These are phyloP conservation scores for Yoshiicerus persimilis DNA, from an alignment of 1,140 invertebrate genomes.

Conservation along the genomic window DNA sequence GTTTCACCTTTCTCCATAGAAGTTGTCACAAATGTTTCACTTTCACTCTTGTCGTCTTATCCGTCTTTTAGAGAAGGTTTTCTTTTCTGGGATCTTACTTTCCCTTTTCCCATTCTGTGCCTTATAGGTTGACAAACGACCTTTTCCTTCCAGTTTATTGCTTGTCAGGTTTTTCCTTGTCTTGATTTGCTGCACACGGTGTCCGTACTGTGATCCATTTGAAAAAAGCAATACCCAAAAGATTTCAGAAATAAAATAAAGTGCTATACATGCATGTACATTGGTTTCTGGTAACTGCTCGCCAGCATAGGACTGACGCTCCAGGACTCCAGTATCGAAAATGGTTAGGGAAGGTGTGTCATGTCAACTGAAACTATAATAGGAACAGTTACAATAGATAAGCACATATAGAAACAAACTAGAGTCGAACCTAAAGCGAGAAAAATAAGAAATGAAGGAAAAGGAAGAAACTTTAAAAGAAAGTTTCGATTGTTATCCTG, in stretches of 20 bases:
- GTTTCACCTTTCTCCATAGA: neutral
- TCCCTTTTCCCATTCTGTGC: neutral
- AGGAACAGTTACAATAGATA: neutral
- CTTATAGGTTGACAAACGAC: slow-evolving; percentile 18
- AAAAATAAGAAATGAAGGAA: neutral
- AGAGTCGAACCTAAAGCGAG: neutral
- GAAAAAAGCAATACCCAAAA: neutral
- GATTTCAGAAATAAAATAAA: slow-evolving; percentile 21
- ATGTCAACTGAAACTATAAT: neutral
- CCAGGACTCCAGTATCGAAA: neutral
- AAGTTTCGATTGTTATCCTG: neutral
- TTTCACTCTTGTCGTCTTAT: neutral
- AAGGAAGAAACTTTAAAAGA: neutral
- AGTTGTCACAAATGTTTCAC: neutral
- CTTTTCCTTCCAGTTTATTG: slow-evolving; percentile 22
- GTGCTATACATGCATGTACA: neutral
- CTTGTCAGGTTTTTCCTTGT: slow-evolving; percentile 16
- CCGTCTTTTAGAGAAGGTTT: neutral
- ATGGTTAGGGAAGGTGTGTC: neutral
- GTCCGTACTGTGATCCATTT: neutral
- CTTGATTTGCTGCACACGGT: slow-evolving; percentile 8
- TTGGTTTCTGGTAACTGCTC: neutral
- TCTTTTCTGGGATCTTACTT: neutral
- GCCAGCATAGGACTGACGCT: neutral
- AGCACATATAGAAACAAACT: neutral